phyloP scores from a whole-genome alignment of 2,888 invertebrate genomes.

The Clitarchus hookeri region DNA sequence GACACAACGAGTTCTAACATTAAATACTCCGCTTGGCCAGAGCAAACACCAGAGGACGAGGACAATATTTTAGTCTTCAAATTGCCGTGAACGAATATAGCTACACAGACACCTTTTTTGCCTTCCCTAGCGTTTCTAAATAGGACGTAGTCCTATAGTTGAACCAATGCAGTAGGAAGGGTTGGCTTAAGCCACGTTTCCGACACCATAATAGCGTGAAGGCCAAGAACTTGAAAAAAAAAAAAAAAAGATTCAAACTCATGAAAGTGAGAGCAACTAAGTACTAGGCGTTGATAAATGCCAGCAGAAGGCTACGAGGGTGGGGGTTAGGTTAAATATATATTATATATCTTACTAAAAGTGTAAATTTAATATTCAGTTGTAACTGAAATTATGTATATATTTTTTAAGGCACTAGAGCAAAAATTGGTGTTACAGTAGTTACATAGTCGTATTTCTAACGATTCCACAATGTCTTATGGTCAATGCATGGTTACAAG shows the following conservation, averaged over 20 bases:
- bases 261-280: neutral
- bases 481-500: too few species aligned
- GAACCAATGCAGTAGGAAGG: conserved; percentile 17
- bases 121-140: conserved; percentile 10
- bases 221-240: neutral
- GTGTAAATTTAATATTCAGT: too few species aligned
- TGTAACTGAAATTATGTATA: too few species aligned
- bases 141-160: neutral
- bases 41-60: conserved; percentile 11
- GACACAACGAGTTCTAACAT: conserved; percentile 18
- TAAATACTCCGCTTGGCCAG: neutral
- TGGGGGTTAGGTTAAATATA: too few species aligned
- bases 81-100: neutral
- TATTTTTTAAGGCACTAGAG: too few species aligned
- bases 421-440: too few species aligned
- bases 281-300: too few species aligned
- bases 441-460: too few species aligned
- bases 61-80: conserved; percentile 18
- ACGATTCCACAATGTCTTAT: too few species aligned
- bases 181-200: conserved; percentile 27
- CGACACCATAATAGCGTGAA: conserved; percentile 20
- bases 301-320: too few species aligned
- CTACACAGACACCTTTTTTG: conserved; percentile 23
- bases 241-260: neutral
- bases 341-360: too few species aligned